Evolutionary conservation across 2,888 invertebrate species (phyloP).

Genomic region (Cerceris rybyensis): DNA sequence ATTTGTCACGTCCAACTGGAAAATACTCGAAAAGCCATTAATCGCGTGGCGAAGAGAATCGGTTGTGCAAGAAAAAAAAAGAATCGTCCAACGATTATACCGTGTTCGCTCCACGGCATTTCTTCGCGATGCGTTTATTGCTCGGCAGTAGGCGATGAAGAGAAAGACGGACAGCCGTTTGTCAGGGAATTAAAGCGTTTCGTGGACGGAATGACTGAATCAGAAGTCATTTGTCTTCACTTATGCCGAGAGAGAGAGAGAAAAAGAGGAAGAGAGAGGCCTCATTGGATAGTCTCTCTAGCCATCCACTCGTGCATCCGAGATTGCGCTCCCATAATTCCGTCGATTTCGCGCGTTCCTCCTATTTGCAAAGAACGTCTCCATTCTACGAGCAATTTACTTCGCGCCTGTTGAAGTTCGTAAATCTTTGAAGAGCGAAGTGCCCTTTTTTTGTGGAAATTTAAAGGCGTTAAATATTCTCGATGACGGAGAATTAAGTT

Average conservation of each 20-base stretch:
- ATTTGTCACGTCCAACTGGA: no score
- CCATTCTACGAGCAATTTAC: no score
- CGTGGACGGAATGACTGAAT: constrained; percentile 40
- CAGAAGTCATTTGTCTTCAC: constrained; percentile 72
- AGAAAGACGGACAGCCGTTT: constrained; percentile 33
- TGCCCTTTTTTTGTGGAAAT: no score
- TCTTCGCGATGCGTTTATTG: constrained; percentile 35
- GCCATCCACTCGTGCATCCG: constrained; percentile 38
- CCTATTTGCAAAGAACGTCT: neutral
- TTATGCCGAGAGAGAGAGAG: constrained; percentile 34
- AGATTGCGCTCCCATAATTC: neutral
- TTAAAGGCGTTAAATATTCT: no score
- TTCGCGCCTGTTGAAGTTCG: no score
- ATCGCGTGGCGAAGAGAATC: neutral
- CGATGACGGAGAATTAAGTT: no score
- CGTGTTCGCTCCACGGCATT: constrained; percentile 16
- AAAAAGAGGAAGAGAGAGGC: constrained; percentile 3
- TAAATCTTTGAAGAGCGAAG: no score
- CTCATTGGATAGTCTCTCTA: neutral
- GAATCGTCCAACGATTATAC: neutral
- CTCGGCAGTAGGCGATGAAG: constrained; percentile 8
- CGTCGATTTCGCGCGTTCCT: neutral
- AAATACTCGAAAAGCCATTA: no score
- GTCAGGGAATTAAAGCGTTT: constrained; percentile 50
- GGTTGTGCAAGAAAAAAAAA: neutral